phyloP scores from a whole-genome alignment of 2,888 invertebrate species.

The Andrena flavipes region DNA sequence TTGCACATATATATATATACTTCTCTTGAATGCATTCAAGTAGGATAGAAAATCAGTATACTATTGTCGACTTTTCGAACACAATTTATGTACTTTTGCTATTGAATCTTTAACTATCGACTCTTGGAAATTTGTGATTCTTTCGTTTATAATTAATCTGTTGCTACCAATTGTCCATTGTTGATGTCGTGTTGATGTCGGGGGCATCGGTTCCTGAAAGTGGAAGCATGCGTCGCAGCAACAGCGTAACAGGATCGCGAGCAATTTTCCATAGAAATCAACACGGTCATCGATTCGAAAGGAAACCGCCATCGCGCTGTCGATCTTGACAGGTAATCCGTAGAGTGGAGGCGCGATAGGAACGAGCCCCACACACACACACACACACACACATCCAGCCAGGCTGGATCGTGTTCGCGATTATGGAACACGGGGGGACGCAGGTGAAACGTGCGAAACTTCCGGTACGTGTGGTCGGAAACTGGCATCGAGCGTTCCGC shows the following conservation, averaged over 20 bases:
- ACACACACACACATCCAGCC: background rate
- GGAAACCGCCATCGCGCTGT: slow-evolving; percentile 45
- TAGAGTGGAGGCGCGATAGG: slow-evolving; percentile 29
- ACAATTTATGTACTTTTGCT: too few species aligned
- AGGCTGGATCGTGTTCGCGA: slow-evolving; percentile 53
- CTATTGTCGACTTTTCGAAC: too few species aligned
- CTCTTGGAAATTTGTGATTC: too few species aligned
- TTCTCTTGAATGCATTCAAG: too few species aligned
- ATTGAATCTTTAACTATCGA: too few species aligned
- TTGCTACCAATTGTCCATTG: background rate
- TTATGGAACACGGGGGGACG: slow-evolving; percentile 50
- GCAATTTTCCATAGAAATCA: slow-evolving; percentile 44
- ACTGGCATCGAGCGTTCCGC: slow-evolving; percentile 56
- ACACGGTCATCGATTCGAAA: slow-evolving; percentile 27
- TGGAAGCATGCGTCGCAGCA: too few species aligned
- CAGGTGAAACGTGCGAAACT: slow-evolving; percentile 62
- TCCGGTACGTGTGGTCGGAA: slow-evolving; percentile 66
- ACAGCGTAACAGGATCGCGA: background rate
- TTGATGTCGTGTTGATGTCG: background rate
- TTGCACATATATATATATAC: too few species aligned
- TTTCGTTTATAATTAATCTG: too few species aligned
- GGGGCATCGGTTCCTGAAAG: background rate
- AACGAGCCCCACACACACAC: background rate
- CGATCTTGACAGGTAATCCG: slow-evolving; percentile 54
- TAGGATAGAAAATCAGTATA: too few species aligned